Evolutionary conservation across 2,113 vertebrate species (phyloP), one percentile per base, ranked within the genome.

Genomic region (Riparia riparia): DNA sequence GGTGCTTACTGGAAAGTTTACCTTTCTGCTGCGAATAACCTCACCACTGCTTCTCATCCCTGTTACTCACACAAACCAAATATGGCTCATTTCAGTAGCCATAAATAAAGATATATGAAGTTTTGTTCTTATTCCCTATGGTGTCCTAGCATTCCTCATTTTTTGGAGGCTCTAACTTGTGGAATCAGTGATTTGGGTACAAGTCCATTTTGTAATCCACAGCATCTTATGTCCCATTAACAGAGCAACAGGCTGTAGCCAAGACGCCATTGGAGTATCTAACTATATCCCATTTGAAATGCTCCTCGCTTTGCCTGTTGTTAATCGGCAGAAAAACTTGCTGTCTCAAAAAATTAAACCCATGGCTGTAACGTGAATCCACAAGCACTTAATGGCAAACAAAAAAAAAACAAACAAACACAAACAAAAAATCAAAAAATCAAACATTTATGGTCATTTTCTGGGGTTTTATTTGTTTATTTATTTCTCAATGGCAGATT

Each of bases 281-380:
- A 2, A 1, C 14, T 58, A 2, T 63, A 47, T 88, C 56, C 56
- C 44, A 56, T 81, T 77, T 79, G 54, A 87, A 51, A 86, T 1
- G 14, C 22, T 92, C 13, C 50, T 81, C 94, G 47, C 39, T 83
- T 70, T 86, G 56, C n/a, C 56, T 17, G 2, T 17, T 91, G 60
- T 68, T 89, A 76, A 70, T 90, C 63, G 65, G 66, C 66, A 91
- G 70, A 93, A 95, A 76, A 76, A 29, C 49, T 87, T 85, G 21
- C 57, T 72, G 41, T 44, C n/a, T 80, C n/a, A 45, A 76, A 68
- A 37, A 37, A 41, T 18, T 9, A 84, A 82, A 51, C 9, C 7
- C 19, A 6, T 20, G 17, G 8, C 15, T 71, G 42, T 14, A 47
- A 74, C 84, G 31, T 37, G 69, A 73, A 72, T 44, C 10, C 25